Evolutionary conservation across 2,797 vertebrate species (phyloP).

Genomic region (Coreius guichenoti): DNA sequence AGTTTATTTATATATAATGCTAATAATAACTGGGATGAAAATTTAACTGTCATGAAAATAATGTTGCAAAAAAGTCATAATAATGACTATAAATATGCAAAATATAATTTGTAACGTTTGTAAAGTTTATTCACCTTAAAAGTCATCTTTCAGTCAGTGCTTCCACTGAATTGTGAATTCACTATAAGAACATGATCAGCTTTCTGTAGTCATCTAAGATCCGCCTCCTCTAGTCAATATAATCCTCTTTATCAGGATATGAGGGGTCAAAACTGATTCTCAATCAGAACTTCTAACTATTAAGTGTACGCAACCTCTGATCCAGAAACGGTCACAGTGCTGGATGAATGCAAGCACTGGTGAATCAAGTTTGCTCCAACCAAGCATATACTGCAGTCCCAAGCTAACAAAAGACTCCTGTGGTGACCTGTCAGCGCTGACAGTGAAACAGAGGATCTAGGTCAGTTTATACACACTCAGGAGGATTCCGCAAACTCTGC

Average conservation of each 20-base stretch:
- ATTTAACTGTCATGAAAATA: neutral
- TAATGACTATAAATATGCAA: neutral
- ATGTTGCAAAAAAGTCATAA: neutral
- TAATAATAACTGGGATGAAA: neutral
- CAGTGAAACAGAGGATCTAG: slow-evolving; percentile 28
- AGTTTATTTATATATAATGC: too few species aligned
- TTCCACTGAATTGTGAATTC: neutral
- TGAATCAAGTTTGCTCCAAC: neutral
- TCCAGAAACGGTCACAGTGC: neutral
- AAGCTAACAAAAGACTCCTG: slow-evolving; percentile 7
- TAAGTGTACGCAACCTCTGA: neutral
- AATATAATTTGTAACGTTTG: too few species aligned
- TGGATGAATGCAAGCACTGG: neutral
- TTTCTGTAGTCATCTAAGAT: slow-evolving; percentile 13
- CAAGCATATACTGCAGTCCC: neutral
- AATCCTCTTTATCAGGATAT: slow-evolving; percentile 26
- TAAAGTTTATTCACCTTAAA: neutral
- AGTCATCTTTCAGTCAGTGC: neutral
- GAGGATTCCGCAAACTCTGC: neutral
- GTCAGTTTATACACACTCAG: slow-evolving; percentile 18
- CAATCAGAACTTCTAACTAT: slow-evolving; percentile 13
- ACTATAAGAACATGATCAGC: slow-evolving; percentile 25
- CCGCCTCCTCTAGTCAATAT: slow-evolving; percentile 9
- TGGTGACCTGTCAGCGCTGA: slow-evolving; percentile 16
- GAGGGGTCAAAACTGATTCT: slow-evolving; percentile 2